These are phyloP conservation scores for Centruroides vittatus DNA, from an alignment of 1,140 invertebrate genomes.

Conservation along the genomic window DNA sequence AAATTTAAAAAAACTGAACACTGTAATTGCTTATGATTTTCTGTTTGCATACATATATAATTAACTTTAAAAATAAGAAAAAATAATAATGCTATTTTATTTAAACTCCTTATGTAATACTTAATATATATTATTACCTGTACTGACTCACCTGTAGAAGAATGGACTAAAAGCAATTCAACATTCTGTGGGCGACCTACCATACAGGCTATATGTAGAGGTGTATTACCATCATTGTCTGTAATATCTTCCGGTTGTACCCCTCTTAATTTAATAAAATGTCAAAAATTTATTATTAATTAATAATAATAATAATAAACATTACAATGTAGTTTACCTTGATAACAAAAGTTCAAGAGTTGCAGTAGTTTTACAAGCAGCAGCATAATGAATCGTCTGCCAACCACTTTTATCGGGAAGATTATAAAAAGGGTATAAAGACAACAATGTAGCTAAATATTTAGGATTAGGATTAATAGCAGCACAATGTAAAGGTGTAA, in stretches of 20 bases:
- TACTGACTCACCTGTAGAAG: neutral
- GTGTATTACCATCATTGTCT: constrained; percentile 30
- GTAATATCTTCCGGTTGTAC: constrained; percentile 5
- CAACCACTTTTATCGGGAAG: constrained; percentile 31
- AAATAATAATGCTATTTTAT: too few relatives aligned
- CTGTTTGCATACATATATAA: too few relatives aligned
- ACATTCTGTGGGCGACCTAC: constrained; percentile 34
- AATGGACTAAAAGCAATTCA: constrained; percentile 30
- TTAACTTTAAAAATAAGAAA: too few relatives aligned
- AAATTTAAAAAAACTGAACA: too few relatives aligned
- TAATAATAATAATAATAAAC: too few relatives aligned
- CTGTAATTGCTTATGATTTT: too few relatives aligned
- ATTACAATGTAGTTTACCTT: constrained; percentile 7
- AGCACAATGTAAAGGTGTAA: constrained; percentile 39
- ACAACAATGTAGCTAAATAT: constrained; percentile 30
- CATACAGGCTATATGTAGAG: constrained; percentile 32
- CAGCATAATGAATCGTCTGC: constrained; percentile 38
- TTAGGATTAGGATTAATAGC: constrained; percentile 38
- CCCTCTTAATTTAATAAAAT: neutral
- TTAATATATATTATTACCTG: too few relatives aligned
- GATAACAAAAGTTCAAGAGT: constrained; percentile 31
- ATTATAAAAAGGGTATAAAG: constrained; percentile 31
- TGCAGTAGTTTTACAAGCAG: constrained; percentile 32
- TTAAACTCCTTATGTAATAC: too few relatives aligned
- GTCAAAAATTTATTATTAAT: neutral